phyloP scores from a whole-genome alignment of 64 coral and sea anemone genomes.

The Acropora tenuis region DNA sequence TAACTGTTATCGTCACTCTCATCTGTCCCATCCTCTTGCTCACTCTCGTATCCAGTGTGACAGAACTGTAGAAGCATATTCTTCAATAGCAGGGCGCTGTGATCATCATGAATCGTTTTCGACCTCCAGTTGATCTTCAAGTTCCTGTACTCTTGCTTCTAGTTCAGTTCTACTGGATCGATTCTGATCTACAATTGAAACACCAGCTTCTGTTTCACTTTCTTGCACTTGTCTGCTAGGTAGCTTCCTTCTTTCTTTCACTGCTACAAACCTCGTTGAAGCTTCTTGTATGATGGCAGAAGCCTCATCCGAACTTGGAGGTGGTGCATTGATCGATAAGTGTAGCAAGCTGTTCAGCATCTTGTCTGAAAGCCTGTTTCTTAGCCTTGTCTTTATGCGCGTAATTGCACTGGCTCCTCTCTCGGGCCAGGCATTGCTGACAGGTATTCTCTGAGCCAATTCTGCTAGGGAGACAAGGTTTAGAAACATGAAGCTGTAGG shows the following conservation, averaged over 20 bases:
- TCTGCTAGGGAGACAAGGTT: not conserved
- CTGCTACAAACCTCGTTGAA: slow-evolving; percentile 26
- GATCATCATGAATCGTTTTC: slow-evolving; percentile 45
- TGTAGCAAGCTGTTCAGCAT: not conserved
- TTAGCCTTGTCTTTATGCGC: no score
- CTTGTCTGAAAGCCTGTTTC: slow-evolving; percentile 20
- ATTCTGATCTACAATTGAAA: slow-evolving; percentile 46
- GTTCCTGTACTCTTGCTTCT: slow-evolving; percentile 47
- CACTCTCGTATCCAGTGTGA: not conserved
- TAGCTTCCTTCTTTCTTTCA: not conserved
- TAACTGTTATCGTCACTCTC: slow-evolving; percentile 48
- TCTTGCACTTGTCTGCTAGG: slow-evolving; percentile 10
- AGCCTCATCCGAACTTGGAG: slow-evolving; percentile 19
- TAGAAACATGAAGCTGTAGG: no score
- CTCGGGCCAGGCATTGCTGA: slow-evolving; percentile 51
- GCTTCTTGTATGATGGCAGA: slow-evolving; percentile 41
- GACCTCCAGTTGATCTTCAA: slow-evolving; percentile 21
- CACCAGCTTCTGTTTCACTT: not conserved
- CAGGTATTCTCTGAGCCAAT: slow-evolving; percentile 42
- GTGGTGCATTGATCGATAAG: not conserved
- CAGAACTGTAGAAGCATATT: not conserved
- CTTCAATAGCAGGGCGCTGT: not conserved
- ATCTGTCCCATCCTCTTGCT: slow-evolving; percentile 42
- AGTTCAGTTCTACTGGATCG: slow-evolving; percentile 47
- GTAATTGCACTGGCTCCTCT: not conserved